Percentiles rank a stretch among this genome's conserved stretches.
Evolutionary conservation across 2,797 vertebrate species (phyloP).

Genomic region (Phalanger gymnotis): DNA sequence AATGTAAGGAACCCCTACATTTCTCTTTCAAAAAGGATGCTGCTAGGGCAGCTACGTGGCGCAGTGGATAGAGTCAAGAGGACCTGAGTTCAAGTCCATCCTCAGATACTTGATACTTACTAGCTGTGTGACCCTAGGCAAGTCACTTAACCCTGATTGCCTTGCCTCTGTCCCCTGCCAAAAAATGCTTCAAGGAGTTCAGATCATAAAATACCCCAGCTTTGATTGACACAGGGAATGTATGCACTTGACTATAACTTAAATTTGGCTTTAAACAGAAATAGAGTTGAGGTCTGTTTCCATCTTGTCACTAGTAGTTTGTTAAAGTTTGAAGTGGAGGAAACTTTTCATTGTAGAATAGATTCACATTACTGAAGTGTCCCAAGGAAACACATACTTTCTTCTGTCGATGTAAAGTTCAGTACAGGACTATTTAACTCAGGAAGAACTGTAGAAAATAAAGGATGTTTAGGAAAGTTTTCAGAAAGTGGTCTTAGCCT

Average conservation of each 20-base stretch:
- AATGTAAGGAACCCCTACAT: not conserved
- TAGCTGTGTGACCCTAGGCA: too few relatives aligned
- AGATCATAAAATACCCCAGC: not conserved
- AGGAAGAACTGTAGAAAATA: constrained; percentile 31
- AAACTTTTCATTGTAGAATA: not conserved
- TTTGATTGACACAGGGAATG: not conserved
- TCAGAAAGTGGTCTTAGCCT: constrained; percentile 57
- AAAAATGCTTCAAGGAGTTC: not conserved
- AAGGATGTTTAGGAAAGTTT: constrained; percentile 54
- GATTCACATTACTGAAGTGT: not conserved
- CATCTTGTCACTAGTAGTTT: not conserved
- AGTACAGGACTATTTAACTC: constrained; percentile 15
- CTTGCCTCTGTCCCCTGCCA: not conserved
- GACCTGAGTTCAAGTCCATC: too few relatives aligned
- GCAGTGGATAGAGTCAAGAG: too few relatives aligned
- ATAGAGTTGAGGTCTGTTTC: constrained; percentile 1
- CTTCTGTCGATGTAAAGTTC: not conserved
- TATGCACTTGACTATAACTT: not conserved
- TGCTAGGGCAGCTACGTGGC: not conserved
- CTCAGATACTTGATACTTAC: too few relatives aligned
- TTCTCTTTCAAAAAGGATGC: constrained; percentile 4
- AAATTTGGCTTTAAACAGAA: not conserved
- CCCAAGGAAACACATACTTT: constrained; percentile 16
- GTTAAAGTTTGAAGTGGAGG: not conserved
- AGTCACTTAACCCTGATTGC: too few relatives aligned